Evolutionary conservation across 1,140 invertebrate species (phyloP), one percentile per base, ranked within the genome.

Genomic region (Nasonia longicornis): DNA sequence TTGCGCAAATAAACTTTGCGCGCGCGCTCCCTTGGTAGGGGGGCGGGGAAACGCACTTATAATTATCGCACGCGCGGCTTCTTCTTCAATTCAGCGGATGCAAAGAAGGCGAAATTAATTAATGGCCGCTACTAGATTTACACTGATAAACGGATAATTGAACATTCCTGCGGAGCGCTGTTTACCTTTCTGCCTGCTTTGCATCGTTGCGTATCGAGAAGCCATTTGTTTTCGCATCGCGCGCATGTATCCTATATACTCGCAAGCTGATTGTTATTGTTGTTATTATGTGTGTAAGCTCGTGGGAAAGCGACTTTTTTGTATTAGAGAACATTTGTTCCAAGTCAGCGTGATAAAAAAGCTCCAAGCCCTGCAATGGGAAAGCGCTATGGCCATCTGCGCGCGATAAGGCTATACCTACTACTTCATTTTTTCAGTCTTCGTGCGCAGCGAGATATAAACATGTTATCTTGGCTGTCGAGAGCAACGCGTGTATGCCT

Each of bases 11-110:
- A 31, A 63, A 58, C 10, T 14, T 31, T 11, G n/a, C 63, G 3
- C 22, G n/a, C 45, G 3, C 22, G 67, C 31, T 35, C 31, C 4
- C 31, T 35, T 6, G 3, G 42, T 3, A 10, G 14, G 2, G 38
- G 38, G 31, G 67, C 64, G 67, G 14, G 73, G 67, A 42, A 6
- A 67, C 58, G n/a, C 16, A n/a, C 69, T 71, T 71, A 38, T 71
- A 73, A 52, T 73, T 73, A 52, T 73, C 26, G 71, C 42, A 12
- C 73, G 72, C 22, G 67, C 31, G 69, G 31, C 20, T 71, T 71
- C 35, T 42, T 20, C 69, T 42, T 20, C 69, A 58, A 58, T 58
- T 20, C 52, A 58, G 20, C 20, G 52, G 52, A 71, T 42, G 69
- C 69, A 14, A 38, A 35, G 69, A 16, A 71, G 31, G 69, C 12